These are phyloP conservation scores for Thera obeliscata DNA, from an alignment of 2,888 invertebrate species.

Conservation along the genomic window DNA sequence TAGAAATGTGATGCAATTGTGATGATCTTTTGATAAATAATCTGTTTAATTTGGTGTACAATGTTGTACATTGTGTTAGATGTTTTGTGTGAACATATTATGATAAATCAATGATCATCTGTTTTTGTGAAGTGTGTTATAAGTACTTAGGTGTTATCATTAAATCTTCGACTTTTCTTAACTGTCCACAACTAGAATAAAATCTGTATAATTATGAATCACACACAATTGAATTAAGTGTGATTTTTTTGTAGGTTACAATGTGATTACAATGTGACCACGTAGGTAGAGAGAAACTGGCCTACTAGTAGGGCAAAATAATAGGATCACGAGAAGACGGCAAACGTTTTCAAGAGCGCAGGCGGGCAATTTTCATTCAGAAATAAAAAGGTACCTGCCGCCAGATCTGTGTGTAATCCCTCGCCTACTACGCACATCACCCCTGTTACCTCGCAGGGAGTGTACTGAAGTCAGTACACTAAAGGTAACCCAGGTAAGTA, in stretches of 20 bases:
- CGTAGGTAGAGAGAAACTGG: too few species aligned
- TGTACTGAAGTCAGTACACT: too few species aligned
- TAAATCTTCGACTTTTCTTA: conserved; percentile 13
- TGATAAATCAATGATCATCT: conserved; percentile 7
- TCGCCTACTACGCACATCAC: too few species aligned
- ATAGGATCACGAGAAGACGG: too few species aligned
- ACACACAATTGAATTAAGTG: background rate
- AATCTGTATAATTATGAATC: background rate
- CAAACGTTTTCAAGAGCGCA: too few species aligned
- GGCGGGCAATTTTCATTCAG: too few species aligned
- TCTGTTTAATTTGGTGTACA: conserved; percentile 20
- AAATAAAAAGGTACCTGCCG: too few species aligned
- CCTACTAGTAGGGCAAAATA: too few species aligned
- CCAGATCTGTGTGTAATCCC: too few species aligned
- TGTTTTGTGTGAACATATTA: conserved; percentile 20
- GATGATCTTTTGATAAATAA: conserved; percentile 33
- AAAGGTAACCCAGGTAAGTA: too few species aligned
- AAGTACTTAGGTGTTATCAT: background rate
- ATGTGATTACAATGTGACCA: too few species aligned
- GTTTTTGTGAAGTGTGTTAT: conserved; percentile 6
- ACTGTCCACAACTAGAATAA: background rate
- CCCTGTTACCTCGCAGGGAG: too few species aligned
- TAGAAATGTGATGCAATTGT: conserved; percentile 32
- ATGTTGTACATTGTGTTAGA: conserved; percentile 30
- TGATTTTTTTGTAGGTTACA: background rate